Percentiles rank a stretch among this genome's conserved stretches.
Conservation (phyloP, 2,113 vertebrate species). For the Corythoichthys haematopterus region DNA sequence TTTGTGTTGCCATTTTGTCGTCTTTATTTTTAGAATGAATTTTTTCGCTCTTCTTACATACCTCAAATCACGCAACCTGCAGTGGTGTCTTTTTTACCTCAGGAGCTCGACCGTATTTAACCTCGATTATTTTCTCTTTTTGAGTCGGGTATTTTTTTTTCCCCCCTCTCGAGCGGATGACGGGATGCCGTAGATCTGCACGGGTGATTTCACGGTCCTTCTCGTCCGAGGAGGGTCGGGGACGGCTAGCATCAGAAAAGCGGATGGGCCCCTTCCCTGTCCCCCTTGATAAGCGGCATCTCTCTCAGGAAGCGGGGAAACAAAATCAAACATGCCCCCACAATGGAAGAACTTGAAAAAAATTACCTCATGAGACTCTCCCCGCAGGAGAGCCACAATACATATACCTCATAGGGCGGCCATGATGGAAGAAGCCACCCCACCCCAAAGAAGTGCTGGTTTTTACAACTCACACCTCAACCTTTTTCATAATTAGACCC, state of each 20-base stretch:
- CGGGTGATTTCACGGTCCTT: slow-evolving; percentile 1
- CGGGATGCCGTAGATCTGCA: slow-evolving; percentile 59
- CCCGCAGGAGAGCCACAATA: slow-evolving; percentile 50
- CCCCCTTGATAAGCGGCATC: slow-evolving; percentile 31
- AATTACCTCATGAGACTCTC: slow-evolving; percentile 69
- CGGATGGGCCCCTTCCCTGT: slow-evolving; percentile 17
- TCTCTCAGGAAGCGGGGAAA: slow-evolving; percentile 67
- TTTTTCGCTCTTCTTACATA: slow-evolving; percentile 69
- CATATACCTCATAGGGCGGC: slow-evolving; percentile 62
- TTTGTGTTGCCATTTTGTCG: slow-evolving; percentile 69
- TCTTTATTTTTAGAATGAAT: slow-evolving; percentile 63
- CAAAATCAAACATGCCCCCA: slow-evolving; percentile 20
- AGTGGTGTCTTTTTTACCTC: slow-evolving; percentile 73
- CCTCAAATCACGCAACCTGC: slow-evolving; percentile 70
- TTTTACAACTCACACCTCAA: slow-evolving; percentile 5
- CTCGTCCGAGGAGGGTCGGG: not conserved
- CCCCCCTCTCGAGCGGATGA: slow-evolving; percentile 5
- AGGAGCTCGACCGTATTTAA: slow-evolving; percentile 71
- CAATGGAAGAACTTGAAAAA: slow-evolving; percentile 53
- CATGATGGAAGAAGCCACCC: slow-evolving; percentile 24
- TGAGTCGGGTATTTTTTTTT: slow-evolving; percentile 21
- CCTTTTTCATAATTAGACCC: not conserved
- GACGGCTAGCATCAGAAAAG: not conserved
- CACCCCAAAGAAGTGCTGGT: slow-evolving; percentile 28
- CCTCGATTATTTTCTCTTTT: slow-evolving; percentile 65